phyloP scores from a whole-genome alignment of 2,797 vertebrate species.

The Helostoma temminkii region DNA sequence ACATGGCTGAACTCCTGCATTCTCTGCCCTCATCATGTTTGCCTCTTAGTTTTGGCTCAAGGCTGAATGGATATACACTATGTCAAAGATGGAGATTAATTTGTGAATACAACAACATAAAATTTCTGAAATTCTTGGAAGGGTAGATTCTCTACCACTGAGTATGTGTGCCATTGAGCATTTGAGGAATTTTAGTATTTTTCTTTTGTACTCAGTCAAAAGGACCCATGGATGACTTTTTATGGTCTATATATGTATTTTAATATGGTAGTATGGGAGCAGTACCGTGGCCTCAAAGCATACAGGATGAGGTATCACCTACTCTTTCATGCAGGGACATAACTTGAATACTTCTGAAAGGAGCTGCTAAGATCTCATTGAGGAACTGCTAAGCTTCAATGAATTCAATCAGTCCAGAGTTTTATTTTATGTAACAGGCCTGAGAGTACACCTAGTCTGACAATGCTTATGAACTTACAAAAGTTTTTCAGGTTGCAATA shows the following conservation, averaged over 20 bases:
- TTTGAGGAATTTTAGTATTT: neutral
- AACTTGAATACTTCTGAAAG: conserved; percentile 27
- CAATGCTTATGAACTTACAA: conserved; percentile 9
- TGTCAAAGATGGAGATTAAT: conserved; percentile 2
- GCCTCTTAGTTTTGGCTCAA: neutral
- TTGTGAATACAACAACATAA: conserved; percentile 2
- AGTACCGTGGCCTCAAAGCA: conserved; percentile 22
- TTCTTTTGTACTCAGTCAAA: conserved; percentile 1
- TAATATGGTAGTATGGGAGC: neutral
- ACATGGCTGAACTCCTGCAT: conserved; percentile 19
- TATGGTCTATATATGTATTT: neutral
- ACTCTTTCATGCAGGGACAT: conserved; percentile 11
- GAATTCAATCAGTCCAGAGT: conserved; percentile 25
- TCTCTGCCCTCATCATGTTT: neutral
- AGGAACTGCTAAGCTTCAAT: conserved; percentile 18
- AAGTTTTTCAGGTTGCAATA: no score
- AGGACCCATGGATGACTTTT: neutral
- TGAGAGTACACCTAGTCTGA: conserved; percentile 22
- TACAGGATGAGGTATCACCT: conserved; percentile 10
- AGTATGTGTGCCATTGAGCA: neutral
- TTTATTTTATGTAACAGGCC: conserved; percentile 19
- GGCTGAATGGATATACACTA: neutral
- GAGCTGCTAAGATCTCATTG: conserved; percentile 8
- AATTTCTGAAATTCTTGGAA: conserved; percentile 1
- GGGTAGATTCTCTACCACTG: neutral